These are phyloP conservation scores for Brenthis hecate DNA, from an alignment of 2,888 invertebrate genomes.

Conservation along the genomic window DNA sequence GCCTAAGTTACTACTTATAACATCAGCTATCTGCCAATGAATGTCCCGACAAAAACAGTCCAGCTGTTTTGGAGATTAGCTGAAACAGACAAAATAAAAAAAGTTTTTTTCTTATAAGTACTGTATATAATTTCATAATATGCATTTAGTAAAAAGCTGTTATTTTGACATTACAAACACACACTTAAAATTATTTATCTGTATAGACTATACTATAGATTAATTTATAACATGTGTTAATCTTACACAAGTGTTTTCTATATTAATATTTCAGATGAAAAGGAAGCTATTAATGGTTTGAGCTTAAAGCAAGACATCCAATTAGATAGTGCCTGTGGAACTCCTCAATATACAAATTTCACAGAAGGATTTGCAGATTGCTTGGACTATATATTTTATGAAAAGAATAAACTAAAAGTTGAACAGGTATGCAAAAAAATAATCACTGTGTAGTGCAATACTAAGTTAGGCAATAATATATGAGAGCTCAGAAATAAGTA, in stretches of 20 bases:
- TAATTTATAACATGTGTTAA: not conserved
- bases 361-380: constrained; percentile 92
- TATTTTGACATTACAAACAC: too few species aligned
- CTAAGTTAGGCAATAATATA: too few species aligned
- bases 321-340: constrained; percentile 91
- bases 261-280: constrained; percentile 64
- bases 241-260: not conserved
- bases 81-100: too few species aligned
- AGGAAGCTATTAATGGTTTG: constrained; percentile 85
- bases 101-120: too few species aligned
- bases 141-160: too few species aligned
- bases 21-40: too few species aligned
- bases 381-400: constrained; percentile 95
- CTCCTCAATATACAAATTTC: constrained; percentile 92
- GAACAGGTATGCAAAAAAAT: constrained; percentile 75
- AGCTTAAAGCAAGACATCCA: constrained; percentile 84
- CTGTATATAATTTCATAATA: too few species aligned
- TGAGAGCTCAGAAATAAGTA: too few species aligned
- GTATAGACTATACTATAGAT: not conserved
- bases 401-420: constrained; percentile 84
- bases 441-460: not conserved
- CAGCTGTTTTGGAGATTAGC: too few species aligned
- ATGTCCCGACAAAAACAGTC: too few species aligned
- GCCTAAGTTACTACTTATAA: too few species aligned
- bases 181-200: too few species aligned